A percentile compares a stretch with the other conserved stretches of the same genome.
phyloP scores from a whole-genome alignment of 2,797 vertebrate species.

The Trachops cirrhosus region DNA sequence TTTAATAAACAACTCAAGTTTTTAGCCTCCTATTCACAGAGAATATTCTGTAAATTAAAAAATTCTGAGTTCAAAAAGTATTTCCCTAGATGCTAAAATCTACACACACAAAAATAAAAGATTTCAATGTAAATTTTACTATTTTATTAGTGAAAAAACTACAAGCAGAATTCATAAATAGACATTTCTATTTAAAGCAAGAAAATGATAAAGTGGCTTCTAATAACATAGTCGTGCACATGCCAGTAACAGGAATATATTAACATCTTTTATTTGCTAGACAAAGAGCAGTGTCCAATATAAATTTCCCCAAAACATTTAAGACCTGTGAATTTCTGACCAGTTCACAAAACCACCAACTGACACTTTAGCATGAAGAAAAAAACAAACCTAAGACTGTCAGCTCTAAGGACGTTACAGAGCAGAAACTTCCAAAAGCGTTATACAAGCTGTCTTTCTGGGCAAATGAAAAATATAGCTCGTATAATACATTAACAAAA shows the following conservation, averaged over 20 bases:
- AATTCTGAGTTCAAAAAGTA: background rate
- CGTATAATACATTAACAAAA: constrained; percentile 95
- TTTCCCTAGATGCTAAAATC: constrained; percentile 56
- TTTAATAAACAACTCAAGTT: background rate
- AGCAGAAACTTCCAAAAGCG: constrained; percentile 93
- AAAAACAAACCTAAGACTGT: constrained; percentile 88
- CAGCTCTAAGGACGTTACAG: constrained; percentile 92
- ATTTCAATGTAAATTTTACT: constrained; percentile 91
- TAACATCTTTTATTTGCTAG: constrained; percentile 98
- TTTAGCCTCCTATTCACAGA: background rate
- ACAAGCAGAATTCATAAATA: constrained; percentile 99
- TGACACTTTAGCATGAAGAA: constrained; percentile 94
- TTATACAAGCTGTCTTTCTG: constrained; percentile 97
- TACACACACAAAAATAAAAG: constrained; percentile 83
- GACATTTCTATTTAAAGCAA: constrained; percentile 99
- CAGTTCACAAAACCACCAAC: constrained; percentile 97
- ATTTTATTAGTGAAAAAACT: constrained; percentile 99
- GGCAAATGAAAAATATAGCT: constrained; percentile 93
- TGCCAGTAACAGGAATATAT: constrained; percentile 99
- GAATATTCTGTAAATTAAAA: background rate
- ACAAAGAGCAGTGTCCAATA: constrained; percentile 96
- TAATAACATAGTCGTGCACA: constrained; percentile 99
- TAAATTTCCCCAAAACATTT: constrained; percentile 95
- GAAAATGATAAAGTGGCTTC: constrained; percentile 96
- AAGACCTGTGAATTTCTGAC: constrained; percentile 96